A percentile compares a stretch with the other conserved stretches of the same genome.
Conservation (phyloP, 2,888 invertebrate species). For the Drosophila monieri region DNA sequence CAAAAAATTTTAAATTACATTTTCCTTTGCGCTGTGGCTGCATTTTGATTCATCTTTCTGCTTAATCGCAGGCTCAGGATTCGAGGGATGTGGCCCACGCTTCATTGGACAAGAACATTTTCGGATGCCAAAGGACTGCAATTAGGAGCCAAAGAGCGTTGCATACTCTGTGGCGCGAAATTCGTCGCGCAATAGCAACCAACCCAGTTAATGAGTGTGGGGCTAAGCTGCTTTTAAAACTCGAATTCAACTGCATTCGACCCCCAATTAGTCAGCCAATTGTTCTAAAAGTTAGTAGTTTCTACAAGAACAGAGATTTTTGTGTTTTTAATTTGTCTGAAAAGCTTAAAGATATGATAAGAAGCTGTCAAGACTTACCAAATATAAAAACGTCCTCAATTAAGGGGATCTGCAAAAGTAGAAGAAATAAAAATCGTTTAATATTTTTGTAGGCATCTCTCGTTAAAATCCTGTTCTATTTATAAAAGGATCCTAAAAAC, state of each 20-base stretch:
- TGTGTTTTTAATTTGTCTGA: neutral
- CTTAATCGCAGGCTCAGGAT: neutral
- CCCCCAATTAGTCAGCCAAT: slow-evolving; percentile 11
- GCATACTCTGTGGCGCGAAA: slow-evolving; percentile 29
- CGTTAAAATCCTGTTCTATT: neutral
- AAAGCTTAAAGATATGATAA: neutral
- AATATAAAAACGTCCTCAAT: slow-evolving; percentile 26
- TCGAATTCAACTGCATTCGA: slow-evolving; percentile 14
- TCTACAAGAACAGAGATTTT: neutral
- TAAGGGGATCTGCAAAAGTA: slow-evolving; percentile 50
- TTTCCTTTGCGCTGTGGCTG: slow-evolving; percentile 45
- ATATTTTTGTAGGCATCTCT: neutral
- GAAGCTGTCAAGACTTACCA: slow-evolving; percentile 48
- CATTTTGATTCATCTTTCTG: slow-evolving; percentile 23
- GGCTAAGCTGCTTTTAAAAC: slow-evolving; percentile 13
- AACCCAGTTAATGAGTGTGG: slow-evolving; percentile 42
- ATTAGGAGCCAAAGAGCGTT: slow-evolving; percentile 59
- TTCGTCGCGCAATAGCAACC: slow-evolving; percentile 68
- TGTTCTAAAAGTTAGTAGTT: neutral
- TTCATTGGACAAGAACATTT: slow-evolving; percentile 59
- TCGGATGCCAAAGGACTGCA: slow-evolving; percentile 56
- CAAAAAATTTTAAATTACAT: slow-evolving; percentile 65
- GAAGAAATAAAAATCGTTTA: slow-evolving; percentile 15
- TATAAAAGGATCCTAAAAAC: slow-evolving; percentile 5
- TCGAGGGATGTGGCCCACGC: slow-evolving; percentile 39